Base-by-base conservation (phyloP, 2,113 vertebrate species). In the Oryzias woworae region DNA sequence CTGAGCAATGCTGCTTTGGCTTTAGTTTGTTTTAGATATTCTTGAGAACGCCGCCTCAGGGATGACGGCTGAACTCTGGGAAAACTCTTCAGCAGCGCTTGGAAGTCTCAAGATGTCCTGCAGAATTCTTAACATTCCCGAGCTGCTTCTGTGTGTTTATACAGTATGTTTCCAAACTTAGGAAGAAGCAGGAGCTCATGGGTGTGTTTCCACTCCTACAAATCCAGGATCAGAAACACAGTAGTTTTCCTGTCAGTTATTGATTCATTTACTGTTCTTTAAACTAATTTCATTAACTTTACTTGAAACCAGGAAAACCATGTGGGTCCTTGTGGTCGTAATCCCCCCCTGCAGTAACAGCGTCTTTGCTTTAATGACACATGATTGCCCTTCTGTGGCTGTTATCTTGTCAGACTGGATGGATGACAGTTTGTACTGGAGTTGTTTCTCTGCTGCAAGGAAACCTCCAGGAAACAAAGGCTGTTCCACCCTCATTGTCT, bases 91-190 rank as follows among this genome's bases (percentile, higher is more conserved):
- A 54, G 10, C 36, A 59, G 51, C 65, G 62, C 75, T 74, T 54
- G 26, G 51, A 43, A 2, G 31, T 73, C 73, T 62, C 18, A 60
- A 69, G 63, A 69, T 48, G 42, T 31, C 49, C 53, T 57, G 58
- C 7, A 20, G 69, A 53, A 90, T 91, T 88, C 88, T 85, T 75
- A n/a, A 71, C 83, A 88, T 91, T 87, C 85, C 82, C 74, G 26
- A 53, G 14, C 13, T 49, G 28, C 61, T 56, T 66, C 57, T 67
- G 55, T 7, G 17, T 50, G 47, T 58, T 50, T 24, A 3, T 62
- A 42, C 20, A 50, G 59, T 15, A 8, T 26, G 3, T 77, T 71
- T 73, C 66, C 71, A 67, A 71, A 55, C 24, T 1, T 23, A 58
- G 26, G 5, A 28, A 78, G 60, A 62, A 67, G 67, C 59, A 54